A percentile compares a stretch with the other conserved stretches of the same genome.
These are phyloP conservation scores for Oriolus oriolus DNA, from an alignment of 2,113 vertebrate genomes.

Conservation along the genomic window DNA sequence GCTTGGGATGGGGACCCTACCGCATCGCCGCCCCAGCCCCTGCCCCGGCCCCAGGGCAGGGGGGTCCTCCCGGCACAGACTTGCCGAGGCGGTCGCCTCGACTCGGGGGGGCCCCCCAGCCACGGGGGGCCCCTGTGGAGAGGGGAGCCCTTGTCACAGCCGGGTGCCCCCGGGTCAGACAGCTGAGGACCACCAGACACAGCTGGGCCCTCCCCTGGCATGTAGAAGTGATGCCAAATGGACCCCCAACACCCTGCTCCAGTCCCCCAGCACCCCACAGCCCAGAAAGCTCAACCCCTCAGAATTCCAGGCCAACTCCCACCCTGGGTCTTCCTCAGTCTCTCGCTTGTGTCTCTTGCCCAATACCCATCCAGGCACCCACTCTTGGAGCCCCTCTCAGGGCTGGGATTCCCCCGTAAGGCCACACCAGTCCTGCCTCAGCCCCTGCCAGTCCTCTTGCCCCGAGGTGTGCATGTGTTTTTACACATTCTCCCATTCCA, in stretches of 20 bases:
- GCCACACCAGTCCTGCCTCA: no score
- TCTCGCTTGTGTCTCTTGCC: conserved; percentile 46
- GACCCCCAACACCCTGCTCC: not conserved
- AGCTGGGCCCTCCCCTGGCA: not conserved
- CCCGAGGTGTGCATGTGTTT: accelerated
- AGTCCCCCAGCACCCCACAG: no score
- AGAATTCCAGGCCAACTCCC: not conserved
- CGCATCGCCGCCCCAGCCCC: not conserved
- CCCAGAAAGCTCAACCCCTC: not conserved
- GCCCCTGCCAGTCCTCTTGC: not conserved
- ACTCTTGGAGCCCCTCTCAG: not conserved
- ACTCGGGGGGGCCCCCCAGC: not conserved
- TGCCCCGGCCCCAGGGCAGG: not conserved
- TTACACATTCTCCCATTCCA: not conserved
- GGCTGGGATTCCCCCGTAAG: not conserved
- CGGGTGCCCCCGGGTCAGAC: not conserved
- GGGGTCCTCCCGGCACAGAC: not conserved
- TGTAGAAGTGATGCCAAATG: not conserved
- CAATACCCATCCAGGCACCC: not conserved
- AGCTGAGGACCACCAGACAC: not conserved
- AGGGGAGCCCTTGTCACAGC: not conserved
- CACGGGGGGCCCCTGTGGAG: not conserved
- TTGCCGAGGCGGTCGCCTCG: not conserved
- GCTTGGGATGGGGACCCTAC: not conserved
- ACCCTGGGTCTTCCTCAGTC: not conserved